Evolutionary conservation across 1,140 invertebrate genomes (phyloP).

Genomic region (Aphelenchoides avenae): DNA sequence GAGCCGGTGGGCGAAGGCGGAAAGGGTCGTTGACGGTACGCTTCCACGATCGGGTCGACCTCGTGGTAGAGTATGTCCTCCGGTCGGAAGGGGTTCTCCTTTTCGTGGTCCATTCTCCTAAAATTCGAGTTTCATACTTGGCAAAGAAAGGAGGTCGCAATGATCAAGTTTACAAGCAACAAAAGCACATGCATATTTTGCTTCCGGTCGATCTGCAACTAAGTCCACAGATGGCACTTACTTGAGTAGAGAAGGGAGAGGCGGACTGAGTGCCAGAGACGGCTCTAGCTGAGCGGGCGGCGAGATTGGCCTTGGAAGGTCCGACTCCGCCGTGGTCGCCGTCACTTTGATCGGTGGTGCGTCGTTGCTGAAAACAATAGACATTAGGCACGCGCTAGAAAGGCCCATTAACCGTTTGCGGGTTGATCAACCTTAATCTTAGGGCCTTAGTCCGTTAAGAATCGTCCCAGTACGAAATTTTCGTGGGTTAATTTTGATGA

Average conservation of each 20-base stretch:
- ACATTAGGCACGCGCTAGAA: no score
- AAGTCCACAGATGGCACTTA: constrained; percentile 13
- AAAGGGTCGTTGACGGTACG: constrained; percentile 39
- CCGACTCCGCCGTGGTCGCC: constrained; percentile 30
- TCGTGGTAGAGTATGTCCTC: constrained; percentile 47
- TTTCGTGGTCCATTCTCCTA: constrained; percentile 42
- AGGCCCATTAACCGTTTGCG: no score
- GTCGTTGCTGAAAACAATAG: constrained; percentile 40
- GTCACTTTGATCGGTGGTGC: constrained; percentile 30
- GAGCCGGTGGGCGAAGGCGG: constrained; percentile 45
- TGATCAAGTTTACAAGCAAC: neutral
- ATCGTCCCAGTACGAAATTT: no score
- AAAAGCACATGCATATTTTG: no score
- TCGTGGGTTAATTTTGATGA: no score
- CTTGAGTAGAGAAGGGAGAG: constrained; percentile 40
- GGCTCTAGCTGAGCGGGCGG: constrained; percentile 35
- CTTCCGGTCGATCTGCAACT: neutral
- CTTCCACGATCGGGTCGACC: constrained; percentile 49
- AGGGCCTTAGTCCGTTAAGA: no score
- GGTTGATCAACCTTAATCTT: no score
- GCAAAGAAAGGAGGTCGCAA: neutral
- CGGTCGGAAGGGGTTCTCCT: constrained; percentile 49
- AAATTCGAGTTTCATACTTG: constrained; percentile 15
- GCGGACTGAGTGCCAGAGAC: constrained; percentile 18
- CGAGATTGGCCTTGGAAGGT: constrained; percentile 44